Evolutionary conservation across 2,113 vertebrate species (phyloP), one percentile per base, ranked within the genome.

Genomic region (Holacanthus passer): DNA sequence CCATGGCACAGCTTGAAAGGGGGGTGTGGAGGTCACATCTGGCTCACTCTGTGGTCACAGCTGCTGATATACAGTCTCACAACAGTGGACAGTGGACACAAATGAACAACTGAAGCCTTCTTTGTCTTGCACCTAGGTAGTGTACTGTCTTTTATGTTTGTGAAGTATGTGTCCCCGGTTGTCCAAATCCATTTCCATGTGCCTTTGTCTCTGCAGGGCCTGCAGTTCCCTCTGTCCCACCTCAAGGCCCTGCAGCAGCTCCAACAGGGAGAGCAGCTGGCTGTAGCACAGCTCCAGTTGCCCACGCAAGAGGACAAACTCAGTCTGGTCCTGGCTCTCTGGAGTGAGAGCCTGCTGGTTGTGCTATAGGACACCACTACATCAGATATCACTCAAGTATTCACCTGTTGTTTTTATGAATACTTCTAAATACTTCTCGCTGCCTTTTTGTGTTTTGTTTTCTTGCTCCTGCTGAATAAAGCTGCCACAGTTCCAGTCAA

Each of bases 311-410:
- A 92, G 56, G 97, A 96, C 53, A 97, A 96, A 85, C 90, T 95
- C 87, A 95, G 93, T 69, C 93, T 99, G 76, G 96, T 91, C 1
- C 68, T 99, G 64, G 93, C 96, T 0, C 94, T 99, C 3, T 99
- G 98, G 97, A 94, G 96, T 9, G 97, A 99, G 79, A 96, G 95
- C 65, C 93, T 99, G 32, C 82, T 99, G 84, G 90, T 94, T 71
- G 96, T 96, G 10, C 43, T 79, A 91, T 68, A 81, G 45, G 32
- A 56, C 35, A 67, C 3, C 53, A 12, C 32, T 11, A 17, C 1
- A 5, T 53, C 1, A 60, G 37, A 20, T 27, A 58, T 77, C 9
- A 64, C 5, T 50, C 0, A 63, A 37, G 14, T 50, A 31, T 65
- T 20, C 5, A 67, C 19, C 5, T 17, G 13, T 66, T 56, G 20